Evolutionary conservation across 2,888 invertebrate genomes (phyloP), one percentile per base, ranked within the genome.

Genomic region (Andrena camellia): DNA sequence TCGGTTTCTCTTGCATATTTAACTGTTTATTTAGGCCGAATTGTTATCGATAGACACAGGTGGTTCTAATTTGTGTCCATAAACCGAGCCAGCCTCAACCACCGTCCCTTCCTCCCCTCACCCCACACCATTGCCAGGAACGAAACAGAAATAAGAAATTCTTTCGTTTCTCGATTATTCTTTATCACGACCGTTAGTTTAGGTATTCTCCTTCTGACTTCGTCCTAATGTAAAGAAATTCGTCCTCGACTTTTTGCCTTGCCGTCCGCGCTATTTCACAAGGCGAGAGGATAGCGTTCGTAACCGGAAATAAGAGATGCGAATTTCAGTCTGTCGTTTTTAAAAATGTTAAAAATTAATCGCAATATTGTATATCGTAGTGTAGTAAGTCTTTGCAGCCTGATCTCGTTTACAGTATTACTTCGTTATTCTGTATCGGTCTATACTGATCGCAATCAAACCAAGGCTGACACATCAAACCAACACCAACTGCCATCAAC

Each of bases 31-130:
- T 33, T 13, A n/a, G 42, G n/a, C 69, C 10, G n/a, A 48, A 71
- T 31, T 20, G 50, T 42, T 52, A 52, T 68, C 79, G 78, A 71
- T 89, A 88, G 90, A 90, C 90, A 90, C 90, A 90, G 90, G 91
- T 88, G 88, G 86, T 70, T 78, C 84, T 88, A 88, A 87, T 90
- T 92, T 92, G 84, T 93, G 91, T 92, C 92, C 92, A 91, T 88
- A 89, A 93, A 93, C 92, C 93, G 92, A 93, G 93, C 93, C 93
- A 92, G 90, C 89, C 91, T 90, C 90, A 92, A 86, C 86, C 92
- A 93, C 93, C 93, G 93, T 93, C 93, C 93, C 93, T 92, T 90
- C 87, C 91, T 91, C 86, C 89, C 86, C 87, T 42, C 42, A 42
- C 88, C 78, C 85, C 91, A 73, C 88, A 57, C 76, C 79, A 73